Evolutionary conservation across 1,140 invertebrate species (phyloP).

Genomic region (Colletes gigas): DNA sequence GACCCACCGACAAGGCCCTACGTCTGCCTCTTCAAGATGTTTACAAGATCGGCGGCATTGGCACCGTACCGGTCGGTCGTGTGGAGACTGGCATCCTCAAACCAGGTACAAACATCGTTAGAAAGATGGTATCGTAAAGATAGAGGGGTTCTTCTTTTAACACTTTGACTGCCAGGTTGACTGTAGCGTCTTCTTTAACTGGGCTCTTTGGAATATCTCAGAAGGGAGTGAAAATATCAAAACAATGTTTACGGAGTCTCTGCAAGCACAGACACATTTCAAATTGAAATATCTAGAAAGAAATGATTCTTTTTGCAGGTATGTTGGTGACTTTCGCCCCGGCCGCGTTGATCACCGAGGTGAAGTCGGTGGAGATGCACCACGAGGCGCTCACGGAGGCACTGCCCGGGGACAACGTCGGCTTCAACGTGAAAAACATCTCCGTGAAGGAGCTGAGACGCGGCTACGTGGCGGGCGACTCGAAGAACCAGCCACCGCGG

Average conservation of each 20-base stretch:
- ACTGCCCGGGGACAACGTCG: conserved; percentile 98
- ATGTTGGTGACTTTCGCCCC: conserved; percentile 99
- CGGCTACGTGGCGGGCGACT: conserved; percentile 98
- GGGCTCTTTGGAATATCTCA: too few relatives aligned
- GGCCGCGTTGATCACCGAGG: conserved; percentile 96
- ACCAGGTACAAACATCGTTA: conserved; percentile 86
- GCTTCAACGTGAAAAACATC: conserved; percentile 99
- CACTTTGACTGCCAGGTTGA: too few relatives aligned
- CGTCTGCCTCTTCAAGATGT: conserved; percentile 98
- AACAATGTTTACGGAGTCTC: too few relatives aligned
- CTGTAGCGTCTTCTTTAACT: too few relatives aligned
- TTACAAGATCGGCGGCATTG: conserved; percentile 99
- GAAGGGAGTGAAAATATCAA: too few relatives aligned
- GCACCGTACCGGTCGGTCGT: conserved; percentile 97
- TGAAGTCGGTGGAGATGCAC: conserved; percentile 99
- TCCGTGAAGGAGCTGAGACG: conserved; percentile 98
- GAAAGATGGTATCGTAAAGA: too few relatives aligned
- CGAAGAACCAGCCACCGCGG: conserved; percentile 96
- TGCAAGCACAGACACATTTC: too few relatives aligned
- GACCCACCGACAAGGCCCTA: conserved; percentile 97
- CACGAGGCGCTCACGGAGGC: conserved; percentile 97
- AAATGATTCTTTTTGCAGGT: conserved; percentile 82
- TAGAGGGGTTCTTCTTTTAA: too few relatives aligned
- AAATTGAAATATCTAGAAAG: too few relatives aligned
- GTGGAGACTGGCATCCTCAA: conserved; percentile 98